Conservation (phyloP, 2,113 vertebrate species). For the Rattus rattus region DNA sequence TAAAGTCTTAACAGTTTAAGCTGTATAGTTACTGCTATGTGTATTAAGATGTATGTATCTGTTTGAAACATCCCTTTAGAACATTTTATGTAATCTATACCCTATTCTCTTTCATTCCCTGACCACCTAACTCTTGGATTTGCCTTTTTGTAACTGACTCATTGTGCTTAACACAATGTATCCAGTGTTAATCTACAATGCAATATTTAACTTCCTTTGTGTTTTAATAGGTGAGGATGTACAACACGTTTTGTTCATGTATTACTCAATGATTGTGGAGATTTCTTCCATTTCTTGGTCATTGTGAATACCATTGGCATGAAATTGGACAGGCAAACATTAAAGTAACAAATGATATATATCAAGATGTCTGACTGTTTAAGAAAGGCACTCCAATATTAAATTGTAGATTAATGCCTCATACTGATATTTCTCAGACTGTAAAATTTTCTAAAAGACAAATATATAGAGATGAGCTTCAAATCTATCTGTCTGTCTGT, state of each 20-base stretch:
- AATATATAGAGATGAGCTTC: neutral
- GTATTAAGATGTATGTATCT: neutral
- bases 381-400: neutral
- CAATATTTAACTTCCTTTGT: neutral
- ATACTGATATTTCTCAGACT: neutral
- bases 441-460: neutral
- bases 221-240: neutral
- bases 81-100: neutral
- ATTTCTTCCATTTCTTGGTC: neutral
- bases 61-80: neutral
- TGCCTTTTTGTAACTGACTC: conserved; percentile 1
- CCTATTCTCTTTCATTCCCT: neutral
- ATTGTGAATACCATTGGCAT: neutral
- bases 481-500: neutral
- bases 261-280: neutral
- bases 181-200: neutral
- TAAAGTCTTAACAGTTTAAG: neutral
- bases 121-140: neutral
- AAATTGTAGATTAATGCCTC: neutral
- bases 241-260: neutral
- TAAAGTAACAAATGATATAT: neutral
- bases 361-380: neutral
- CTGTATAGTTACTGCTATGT: neutral
- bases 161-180: neutral
- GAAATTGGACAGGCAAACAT: neutral